phyloP scores from a whole-genome alignment of 2,888 invertebrate genomes.

The Pristionchus japonicus region DNA sequence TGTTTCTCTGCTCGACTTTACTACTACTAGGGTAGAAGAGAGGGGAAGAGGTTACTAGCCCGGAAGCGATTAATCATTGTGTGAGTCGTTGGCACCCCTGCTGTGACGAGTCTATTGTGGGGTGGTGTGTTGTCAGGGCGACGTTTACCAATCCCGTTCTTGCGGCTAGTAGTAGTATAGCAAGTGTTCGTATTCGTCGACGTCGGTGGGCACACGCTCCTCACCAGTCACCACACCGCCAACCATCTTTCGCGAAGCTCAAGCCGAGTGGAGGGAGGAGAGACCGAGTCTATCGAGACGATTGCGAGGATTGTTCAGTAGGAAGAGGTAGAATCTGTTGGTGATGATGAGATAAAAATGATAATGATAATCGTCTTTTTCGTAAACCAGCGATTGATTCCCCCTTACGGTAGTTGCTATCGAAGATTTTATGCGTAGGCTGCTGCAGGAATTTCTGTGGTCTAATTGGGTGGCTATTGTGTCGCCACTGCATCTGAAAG shows the following conservation, averaged over 20 bases:
- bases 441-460: neutral
- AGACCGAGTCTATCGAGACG: neutral
- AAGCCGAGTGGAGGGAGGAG: slow-evolving; percentile 5
- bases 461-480: neutral
- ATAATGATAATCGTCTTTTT: too few relatives aligned
- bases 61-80: slow-evolving; percentile 15
- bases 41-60: neutral
- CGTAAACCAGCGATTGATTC: too few relatives aligned
- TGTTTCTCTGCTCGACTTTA: neutral
- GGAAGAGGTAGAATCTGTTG: neutral
- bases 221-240: neutral
- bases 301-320: neutral
- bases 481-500: neutral
- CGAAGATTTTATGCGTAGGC: neutral
- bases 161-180: neutral
- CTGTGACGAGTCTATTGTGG: neutral
- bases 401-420: too few relatives aligned
- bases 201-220: neutral
- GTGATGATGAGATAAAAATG: too few relatives aligned
- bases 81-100: neutral
- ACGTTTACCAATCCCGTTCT: slow-evolving; percentile 1
- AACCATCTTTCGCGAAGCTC: slow-evolving; percentile 32
- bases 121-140: neutral
- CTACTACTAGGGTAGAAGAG: neutral
- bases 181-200: slow-evolving; percentile 12